A percentile compares a stretch with the other conserved stretches of the same genome.
These are phyloP conservation scores for Endotricha flammealis DNA, from an alignment of 2,888 invertebrate species.

Conservation along the genomic window DNA sequence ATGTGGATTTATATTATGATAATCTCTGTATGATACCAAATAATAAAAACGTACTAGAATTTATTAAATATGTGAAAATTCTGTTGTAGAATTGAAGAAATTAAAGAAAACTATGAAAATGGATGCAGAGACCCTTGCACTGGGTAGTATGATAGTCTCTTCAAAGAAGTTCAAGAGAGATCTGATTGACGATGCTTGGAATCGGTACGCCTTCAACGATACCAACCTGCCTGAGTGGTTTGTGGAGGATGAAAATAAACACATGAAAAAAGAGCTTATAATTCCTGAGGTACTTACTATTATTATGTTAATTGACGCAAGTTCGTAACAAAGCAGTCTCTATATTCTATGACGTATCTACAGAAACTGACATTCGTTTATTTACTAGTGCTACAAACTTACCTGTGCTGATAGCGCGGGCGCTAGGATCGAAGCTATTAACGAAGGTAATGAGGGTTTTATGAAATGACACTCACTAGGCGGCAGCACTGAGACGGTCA, in stretches of 20 bases:
- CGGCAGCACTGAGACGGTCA: too few relatives aligned
- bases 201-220: slow-evolving; percentile 95
- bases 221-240: slow-evolving; percentile 97
- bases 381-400: too few relatives aligned
- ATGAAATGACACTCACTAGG: too few relatives aligned
- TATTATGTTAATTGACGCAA: background rate
- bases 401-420: too few relatives aligned
- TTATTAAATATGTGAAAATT: too few relatives aligned
- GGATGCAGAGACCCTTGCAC: slow-evolving; percentile 91
- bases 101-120: slow-evolving; percentile 83
- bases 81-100: slow-evolving; percentile 65
- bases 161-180: slow-evolving; percentile 95
- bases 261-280: slow-evolving; percentile 89
- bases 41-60: too few relatives aligned
- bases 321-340: background rate
- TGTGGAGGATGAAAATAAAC: slow-evolving; percentile 92
- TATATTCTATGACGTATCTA: too few relatives aligned
- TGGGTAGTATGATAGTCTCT: slow-evolving; percentile 93
- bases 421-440: too few relatives aligned
- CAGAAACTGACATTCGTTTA: too few relatives aligned
- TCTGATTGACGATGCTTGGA: slow-evolving; percentile 93
- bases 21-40: too few relatives aligned
- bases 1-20: too few relatives aligned
- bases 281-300: slow-evolving; percentile 84
- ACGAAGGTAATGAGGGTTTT: too few relatives aligned